phyloP scores from a whole-genome alignment of 2,113 vertebrate species.

The Enhydra lutris region DNA sequence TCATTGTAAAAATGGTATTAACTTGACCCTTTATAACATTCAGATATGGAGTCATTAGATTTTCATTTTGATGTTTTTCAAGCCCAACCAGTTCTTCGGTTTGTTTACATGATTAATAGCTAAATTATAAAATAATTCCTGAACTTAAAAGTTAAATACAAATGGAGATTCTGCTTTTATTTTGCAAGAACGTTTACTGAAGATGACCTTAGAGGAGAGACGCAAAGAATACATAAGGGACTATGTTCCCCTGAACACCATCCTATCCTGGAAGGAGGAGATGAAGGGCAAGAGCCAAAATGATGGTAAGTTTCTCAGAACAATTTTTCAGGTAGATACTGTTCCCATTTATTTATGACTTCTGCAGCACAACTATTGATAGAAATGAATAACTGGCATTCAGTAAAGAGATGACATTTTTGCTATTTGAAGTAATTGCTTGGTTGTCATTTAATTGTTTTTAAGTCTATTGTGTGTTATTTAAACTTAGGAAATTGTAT shows the following conservation, averaged over 20 bases:
- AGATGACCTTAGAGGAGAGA: constrained; percentile 91
- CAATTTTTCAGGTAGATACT: constrained; percentile 35
- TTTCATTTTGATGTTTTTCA: constrained; percentile 47
- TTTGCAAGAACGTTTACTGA: constrained; percentile 90
- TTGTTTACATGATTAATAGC: constrained; percentile 35
- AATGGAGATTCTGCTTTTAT: constrained; percentile 73
- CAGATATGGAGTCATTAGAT: constrained; percentile 6
- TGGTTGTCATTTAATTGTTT: constrained; percentile 36
- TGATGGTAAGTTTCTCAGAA: constrained; percentile 82
- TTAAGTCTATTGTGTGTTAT: not conserved
- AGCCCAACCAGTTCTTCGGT: constrained; percentile 2
- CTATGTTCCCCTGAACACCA: constrained; percentile 87
- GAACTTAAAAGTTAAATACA: constrained; percentile 68
- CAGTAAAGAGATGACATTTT: constrained; percentile 14
- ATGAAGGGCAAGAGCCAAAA: constrained; percentile 81
- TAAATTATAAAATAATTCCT: constrained; percentile 46
- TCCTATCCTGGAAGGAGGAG: constrained; percentile 90
- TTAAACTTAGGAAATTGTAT: constrained; percentile 27
- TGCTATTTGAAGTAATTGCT: constrained; percentile 39
- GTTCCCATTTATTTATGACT: not conserved
- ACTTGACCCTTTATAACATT: not conserved
- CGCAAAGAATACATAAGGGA: constrained; percentile 91
- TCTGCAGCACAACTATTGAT: not conserved
- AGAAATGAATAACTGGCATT: constrained; percentile 29
- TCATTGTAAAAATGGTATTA: not conserved